These are phyloP conservation scores for Bruchidius siliquastri DNA, from an alignment of 2,888 invertebrate species.

Conservation along the genomic window DNA sequence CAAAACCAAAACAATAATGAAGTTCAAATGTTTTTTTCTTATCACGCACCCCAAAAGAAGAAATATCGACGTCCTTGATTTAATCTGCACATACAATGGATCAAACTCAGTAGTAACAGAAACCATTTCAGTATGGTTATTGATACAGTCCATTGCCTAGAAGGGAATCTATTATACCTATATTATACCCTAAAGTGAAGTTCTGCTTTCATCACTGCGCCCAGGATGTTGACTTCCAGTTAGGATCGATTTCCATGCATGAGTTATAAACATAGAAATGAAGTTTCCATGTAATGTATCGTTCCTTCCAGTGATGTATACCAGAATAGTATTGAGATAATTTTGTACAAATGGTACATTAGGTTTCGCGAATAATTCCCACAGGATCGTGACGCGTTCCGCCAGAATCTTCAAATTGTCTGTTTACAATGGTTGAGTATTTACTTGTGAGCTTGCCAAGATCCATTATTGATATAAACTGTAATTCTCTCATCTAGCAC, in stretches of 20 bases:
- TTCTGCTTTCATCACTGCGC: not conserved
- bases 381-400: too few relatives aligned
- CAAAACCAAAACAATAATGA: too few relatives aligned
- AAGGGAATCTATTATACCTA: not conserved
- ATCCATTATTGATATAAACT: too few relatives aligned
- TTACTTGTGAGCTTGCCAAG: too few relatives aligned
- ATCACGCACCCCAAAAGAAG: too few relatives aligned
- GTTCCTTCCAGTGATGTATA: not conserved
- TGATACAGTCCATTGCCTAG: not conserved
- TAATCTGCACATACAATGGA: not conserved
- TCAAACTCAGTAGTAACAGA: not conserved
- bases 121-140: not conserved
- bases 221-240: not conserved
- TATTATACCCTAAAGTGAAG: not conserved
- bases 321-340: not conserved
- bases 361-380: too few relatives aligned
- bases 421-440: too few relatives aligned
- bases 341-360: too few relatives aligned
- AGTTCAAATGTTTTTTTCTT: too few relatives aligned
- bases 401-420: too few relatives aligned
- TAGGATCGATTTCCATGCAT: not conserved
- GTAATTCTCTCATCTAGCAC: too few relatives aligned
- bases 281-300: not conserved
- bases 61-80: not conserved
- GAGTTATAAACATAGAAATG: not conserved